Evolutionary conservation across 37 sponge, comb jelly and placozoan species (phyloP), one percentile per base, ranked within the genome.

Genomic region (Tethya wilhelma): DNA sequence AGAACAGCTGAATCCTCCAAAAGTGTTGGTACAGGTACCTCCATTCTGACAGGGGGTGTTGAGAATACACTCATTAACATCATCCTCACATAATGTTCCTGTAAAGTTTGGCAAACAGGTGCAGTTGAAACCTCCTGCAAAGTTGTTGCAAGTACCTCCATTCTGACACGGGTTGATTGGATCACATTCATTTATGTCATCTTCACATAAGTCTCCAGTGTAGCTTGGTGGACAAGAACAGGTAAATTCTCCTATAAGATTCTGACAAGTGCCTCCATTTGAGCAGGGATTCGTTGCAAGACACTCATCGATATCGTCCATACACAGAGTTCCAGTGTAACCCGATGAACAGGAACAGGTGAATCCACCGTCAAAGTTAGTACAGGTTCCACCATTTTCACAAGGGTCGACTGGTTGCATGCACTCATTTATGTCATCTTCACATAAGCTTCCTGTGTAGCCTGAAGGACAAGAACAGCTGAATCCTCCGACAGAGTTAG

Each of bases 161-260:
- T 91, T 84, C 56, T 59, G 55, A 45, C 95, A 94, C 14, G 93
- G 91, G 44, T n/a, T 11, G 26, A 74, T 74, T 64, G 67, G 22
- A 9, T 23, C 88, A 63, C 93, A 92, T 20, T 86, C 84, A 42
- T 89, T 64, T 5, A 85, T 83, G 4, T 71, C 59, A 17, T 49
- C 28, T 37, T 87, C 34, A 64, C 95, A 94, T 59, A 79, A 56
- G 14, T 67, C 46, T 1, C 95, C 95, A 44, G 92, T 90, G 88
- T 87, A 94, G 1, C 95, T 93, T 38, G 79, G 76, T 0, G 32
- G 38, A 64, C 95, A 94, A 68, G 81, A 80, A 56, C 95, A 94
- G 56, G 83, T 86, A 67, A 80, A 91, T 1, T 83, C 73, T 2
- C 58, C 69, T 28, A 42, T 71, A 2, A 23, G 37, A 2, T 31